Evolutionary conservation across 2,888 invertebrate species (phyloP), one percentile per base, ranked within the genome.

Genomic region (Cryptophagus acutangulus): DNA sequence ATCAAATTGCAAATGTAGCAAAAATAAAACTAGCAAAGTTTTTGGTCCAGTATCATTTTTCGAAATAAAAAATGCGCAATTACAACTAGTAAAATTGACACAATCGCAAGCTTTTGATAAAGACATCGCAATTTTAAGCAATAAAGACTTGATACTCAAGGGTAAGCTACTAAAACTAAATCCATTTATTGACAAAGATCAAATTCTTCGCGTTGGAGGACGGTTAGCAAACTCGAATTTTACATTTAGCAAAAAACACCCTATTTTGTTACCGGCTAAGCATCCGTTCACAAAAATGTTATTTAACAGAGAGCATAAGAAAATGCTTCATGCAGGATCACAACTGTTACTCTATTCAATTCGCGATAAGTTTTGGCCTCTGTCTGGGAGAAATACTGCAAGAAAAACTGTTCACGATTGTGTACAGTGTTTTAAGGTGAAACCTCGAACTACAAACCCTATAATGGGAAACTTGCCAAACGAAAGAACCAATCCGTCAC

Each of bases 381-480:
- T 31, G 9, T 17, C 17, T 1, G 41, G 33, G 1, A 18, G 33
- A n/a, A 31, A 20, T 12, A 2, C 3, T 3, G 8, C 36, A 2
- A 8, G 31, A 15, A 33, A 33, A 38, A 16, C 25, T 4, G 16
- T 38, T 17, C 33, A 18, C 17, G n/a, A 24, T 1, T 43, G 43
- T 13, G 8, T 36, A 5, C 18, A 2, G 2, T 43, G 40, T 33
- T 43, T 40, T 15, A 26, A 26, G 26, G n/a, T 26, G 3, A 26
- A 26, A n/a, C 26, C 26, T 6, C 26, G 17, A 6, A n/a, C n/a
- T n/a, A 36, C n/a, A 8, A 26, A 6, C 12, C 26, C 15, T 2
- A 25, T 17, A 25, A 43, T 43, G 36, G 40, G 39, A 2, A 24
- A 45, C 17, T 16, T 42, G 26, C 45, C 45, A 3, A 12, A 4